These are phyloP conservation scores for Megalops atlanticus DNA, from an alignment of 2,113 vertebrate genomes.

Conservation along the genomic window DNA sequence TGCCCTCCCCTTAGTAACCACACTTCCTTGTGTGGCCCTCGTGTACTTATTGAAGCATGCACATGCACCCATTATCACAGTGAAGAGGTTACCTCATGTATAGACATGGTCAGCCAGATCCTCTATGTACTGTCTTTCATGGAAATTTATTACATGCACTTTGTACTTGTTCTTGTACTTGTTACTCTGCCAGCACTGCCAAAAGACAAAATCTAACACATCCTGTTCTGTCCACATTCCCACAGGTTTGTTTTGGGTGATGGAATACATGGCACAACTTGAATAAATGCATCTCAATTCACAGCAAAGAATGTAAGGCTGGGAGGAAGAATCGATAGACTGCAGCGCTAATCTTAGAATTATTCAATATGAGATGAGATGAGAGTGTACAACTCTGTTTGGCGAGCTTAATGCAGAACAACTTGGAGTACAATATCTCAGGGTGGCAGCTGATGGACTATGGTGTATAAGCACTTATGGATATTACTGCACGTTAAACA, in stretches of 20 bases:
- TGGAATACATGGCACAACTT: slow-evolving; percentile 46
- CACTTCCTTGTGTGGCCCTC: too few species aligned
- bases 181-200: slow-evolving; percentile 35
- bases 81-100: too few species aligned
- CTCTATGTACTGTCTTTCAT: too few species aligned
- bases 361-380: slow-evolving; percentile 37
- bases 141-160: too few species aligned
- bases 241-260: slow-evolving; percentile 56
- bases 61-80: too few species aligned
- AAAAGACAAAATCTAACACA: slow-evolving; percentile 49
- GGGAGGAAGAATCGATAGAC: slow-evolving; percentile 42
- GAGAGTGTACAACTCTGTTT: slow-evolving; percentile 37
- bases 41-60: too few species aligned
- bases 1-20: too few species aligned
- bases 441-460: slow-evolving; percentile 31
- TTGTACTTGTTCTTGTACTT: too few species aligned
- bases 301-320: slow-evolving; percentile 25
- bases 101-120: too few species aligned
- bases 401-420: slow-evolving; percentile 16
- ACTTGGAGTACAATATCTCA: slow-evolving; percentile 32
- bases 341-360: slow-evolving; percentile 45
- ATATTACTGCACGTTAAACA: slow-evolving; percentile 32
- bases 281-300: slow-evolving; percentile 52
- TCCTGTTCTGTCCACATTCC: slow-evolving; percentile 55
- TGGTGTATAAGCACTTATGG: slow-evolving; percentile 25